phyloP scores from a whole-genome alignment of 2,888 invertebrate genomes.

The Luffia ferchaultella region DNA sequence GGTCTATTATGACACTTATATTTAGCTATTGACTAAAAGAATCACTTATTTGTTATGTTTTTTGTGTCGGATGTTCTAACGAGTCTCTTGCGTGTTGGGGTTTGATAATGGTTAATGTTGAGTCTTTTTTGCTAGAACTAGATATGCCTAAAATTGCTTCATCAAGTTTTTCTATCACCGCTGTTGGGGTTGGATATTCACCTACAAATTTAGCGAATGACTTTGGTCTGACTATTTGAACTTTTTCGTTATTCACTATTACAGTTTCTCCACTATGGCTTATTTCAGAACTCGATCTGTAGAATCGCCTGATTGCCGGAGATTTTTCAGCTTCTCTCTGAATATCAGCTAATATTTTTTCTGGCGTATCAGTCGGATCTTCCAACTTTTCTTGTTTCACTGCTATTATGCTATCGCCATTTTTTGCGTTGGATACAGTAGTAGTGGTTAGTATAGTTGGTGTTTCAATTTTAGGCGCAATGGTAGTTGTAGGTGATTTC shows the following conservation, averaged over 20 bases:
- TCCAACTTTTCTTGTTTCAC: slow-evolving; percentile 34
- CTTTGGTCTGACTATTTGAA: slow-evolving; percentile 47
- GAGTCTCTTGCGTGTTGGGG: slow-evolving; percentile 22
- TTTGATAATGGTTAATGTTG: slow-evolving; percentile 23
- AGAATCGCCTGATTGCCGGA: slow-evolving; percentile 39
- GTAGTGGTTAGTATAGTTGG: slow-evolving; percentile 18
- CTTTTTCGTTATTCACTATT: slow-evolving; percentile 42
- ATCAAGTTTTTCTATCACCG: slow-evolving; percentile 42
- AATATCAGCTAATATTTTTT: slow-evolving; percentile 26
- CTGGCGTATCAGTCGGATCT: slow-evolving; percentile 34
- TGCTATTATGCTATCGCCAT: slow-evolving; percentile 12
- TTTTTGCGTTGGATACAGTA: slow-evolving; percentile 18
- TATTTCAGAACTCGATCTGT: slow-evolving; percentile 49
- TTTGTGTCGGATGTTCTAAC: slow-evolving; percentile 25
- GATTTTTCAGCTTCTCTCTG: slow-evolving; percentile 23
- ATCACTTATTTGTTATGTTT: slow-evolving; percentile 21
- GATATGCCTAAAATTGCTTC: slow-evolving; percentile 41
- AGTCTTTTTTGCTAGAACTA: slow-evolving; percentile 29
- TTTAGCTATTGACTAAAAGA: slow-evolving; percentile 45
- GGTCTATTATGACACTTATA: slow-evolving; percentile 46
- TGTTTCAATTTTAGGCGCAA: slow-evolving; percentile 16
- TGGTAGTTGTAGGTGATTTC: slow-evolving; percentile 18
- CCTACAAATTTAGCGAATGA: slow-evolving; percentile 35
- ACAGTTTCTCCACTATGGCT: slow-evolving; percentile 31
- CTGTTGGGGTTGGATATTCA: slow-evolving; percentile 33